These are phyloP conservation scores for Cantharis lateralis DNA, from an alignment of 2,888 invertebrate genomes.

Conservation along the genomic window DNA sequence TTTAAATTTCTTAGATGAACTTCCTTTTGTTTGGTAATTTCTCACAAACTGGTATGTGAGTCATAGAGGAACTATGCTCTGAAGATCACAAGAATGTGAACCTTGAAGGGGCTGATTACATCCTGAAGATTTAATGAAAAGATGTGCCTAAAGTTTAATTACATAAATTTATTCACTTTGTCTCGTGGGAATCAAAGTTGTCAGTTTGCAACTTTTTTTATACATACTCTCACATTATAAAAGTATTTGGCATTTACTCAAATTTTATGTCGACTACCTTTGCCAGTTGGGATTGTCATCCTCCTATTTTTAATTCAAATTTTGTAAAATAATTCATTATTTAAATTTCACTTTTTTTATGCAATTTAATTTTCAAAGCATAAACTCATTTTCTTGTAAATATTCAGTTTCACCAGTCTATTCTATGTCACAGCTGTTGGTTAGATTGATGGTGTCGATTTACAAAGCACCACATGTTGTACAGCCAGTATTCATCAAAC, in stretches of 20 bases:
- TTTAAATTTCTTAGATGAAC: not conserved
- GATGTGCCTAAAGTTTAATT: not conserved
- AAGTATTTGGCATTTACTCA: not conserved
- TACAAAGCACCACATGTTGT: not conserved
- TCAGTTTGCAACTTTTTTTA: too few species aligned
- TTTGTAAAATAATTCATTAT: not conserved
- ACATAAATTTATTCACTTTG: not conserved
- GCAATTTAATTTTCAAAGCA: not conserved
- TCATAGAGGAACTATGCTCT: constrained; percentile 15
- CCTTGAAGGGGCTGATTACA: constrained; percentile 6
- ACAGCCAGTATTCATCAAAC: too few species aligned
- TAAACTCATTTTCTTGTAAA: not conserved
- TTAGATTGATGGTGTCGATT: not conserved
- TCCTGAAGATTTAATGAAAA: not conserved
- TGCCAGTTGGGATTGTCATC: not conserved
- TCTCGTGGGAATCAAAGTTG: too few species aligned
- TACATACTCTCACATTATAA: too few species aligned
- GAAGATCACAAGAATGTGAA: constrained; percentile 4
- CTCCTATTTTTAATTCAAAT: not conserved
- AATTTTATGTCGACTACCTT: not conserved
- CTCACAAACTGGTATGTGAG: constrained; percentile 8
- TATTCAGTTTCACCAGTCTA: not conserved
- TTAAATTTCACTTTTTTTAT: not conserved
- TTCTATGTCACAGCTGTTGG: not conserved
- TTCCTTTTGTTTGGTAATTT: constrained; percentile 3